A percentile compares a stretch with the other conserved stretches of the same genome.
Evolutionary conservation across 30 jellyfish, hydroid and myxozoan species (phyloP).

Genomic region (Hydractinia symbiolongicarpus): DNA sequence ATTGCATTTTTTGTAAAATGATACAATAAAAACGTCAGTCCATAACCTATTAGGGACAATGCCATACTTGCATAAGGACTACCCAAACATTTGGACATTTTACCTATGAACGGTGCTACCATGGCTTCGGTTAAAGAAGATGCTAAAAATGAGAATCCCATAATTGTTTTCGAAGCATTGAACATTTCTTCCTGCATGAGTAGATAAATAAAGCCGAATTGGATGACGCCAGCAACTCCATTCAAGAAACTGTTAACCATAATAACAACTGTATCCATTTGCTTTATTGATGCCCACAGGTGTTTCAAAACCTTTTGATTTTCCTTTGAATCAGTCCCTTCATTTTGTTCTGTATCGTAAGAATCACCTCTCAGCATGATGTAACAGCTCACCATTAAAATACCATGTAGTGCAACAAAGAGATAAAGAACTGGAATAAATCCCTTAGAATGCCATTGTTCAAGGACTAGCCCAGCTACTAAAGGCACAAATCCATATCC

Average conservation of each 20-base stretch:
- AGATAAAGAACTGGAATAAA: too few relatives aligned
- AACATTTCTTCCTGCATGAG: neutral
- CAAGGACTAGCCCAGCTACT: neutral
- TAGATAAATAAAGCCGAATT: neutral
- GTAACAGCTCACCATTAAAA: too few relatives aligned
- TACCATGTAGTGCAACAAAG: too few relatives aligned
- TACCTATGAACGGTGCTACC: neutral
- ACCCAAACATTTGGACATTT: neutral
- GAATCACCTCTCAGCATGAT: too few relatives aligned
- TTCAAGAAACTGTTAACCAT: neutral
- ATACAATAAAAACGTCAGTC: neutral
- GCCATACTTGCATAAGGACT: neutral
- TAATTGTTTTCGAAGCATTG: neutral
- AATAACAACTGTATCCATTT: neutral
- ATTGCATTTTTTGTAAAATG: neutral
- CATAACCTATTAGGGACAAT: slow-evolving; percentile 2
- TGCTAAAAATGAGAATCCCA: neutral
- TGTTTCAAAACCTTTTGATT: neutral
- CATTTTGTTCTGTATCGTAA: too few relatives aligned
- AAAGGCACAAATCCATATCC: slow-evolving; percentile 3
- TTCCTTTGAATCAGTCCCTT: neutral
- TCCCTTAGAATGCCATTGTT: too few relatives aligned
- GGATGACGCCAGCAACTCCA: neutral
- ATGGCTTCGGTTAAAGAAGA: neutral
- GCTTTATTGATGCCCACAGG: neutral